phyloP scores from a whole-genome alignment of 2,888 invertebrate species.

The Cheilosia impressa region DNA sequence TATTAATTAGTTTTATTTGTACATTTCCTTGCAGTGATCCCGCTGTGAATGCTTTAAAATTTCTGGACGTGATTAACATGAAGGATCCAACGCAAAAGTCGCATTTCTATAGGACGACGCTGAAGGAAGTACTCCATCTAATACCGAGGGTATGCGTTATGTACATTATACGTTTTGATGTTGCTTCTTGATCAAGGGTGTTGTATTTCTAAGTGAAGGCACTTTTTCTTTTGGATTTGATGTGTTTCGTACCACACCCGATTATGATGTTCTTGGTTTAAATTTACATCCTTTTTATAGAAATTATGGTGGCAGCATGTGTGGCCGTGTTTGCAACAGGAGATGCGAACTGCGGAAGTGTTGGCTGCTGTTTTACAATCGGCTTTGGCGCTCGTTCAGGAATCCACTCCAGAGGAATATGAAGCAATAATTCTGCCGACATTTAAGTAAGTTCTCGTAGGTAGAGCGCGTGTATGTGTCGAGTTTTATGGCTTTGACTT shows the following conservation, averaged over 20 bases:
- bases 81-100: conserved; percentile 95
- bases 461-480: neutral
- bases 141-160: conserved; percentile 90
- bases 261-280: conserved; percentile 21
- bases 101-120: conserved; percentile 94
- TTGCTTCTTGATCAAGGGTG: conserved; percentile 2
- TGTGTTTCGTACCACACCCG: neutral
- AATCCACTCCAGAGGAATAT: conserved; percentile 91
- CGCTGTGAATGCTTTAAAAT: conserved; percentile 95
- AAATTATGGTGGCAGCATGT: conserved; percentile 98
- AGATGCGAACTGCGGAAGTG: conserved; percentile 93
- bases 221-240: conserved; percentile 1
- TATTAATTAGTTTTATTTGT: conserved; percentile 67
- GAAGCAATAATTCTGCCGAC: conserved; percentile 92
- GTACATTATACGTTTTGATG: neutral
- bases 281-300: conserved; percentile 85
- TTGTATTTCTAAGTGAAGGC: neutral
- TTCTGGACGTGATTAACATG: conserved; percentile 95
- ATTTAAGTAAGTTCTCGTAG: conserved; percentile 87
- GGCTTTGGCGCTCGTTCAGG: conserved; percentile 92
- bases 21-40: conserved; percentile 88
- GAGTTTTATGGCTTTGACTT: conserved; percentile 47
- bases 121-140: conserved; percentile 93
- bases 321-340: conserved; percentile 94
- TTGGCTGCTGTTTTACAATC: conserved; percentile 93